These are phyloP conservation scores for Xyrichtys novacula DNA, from an alignment of 2,797 vertebrate genomes.

Conservation along the genomic window DNA sequence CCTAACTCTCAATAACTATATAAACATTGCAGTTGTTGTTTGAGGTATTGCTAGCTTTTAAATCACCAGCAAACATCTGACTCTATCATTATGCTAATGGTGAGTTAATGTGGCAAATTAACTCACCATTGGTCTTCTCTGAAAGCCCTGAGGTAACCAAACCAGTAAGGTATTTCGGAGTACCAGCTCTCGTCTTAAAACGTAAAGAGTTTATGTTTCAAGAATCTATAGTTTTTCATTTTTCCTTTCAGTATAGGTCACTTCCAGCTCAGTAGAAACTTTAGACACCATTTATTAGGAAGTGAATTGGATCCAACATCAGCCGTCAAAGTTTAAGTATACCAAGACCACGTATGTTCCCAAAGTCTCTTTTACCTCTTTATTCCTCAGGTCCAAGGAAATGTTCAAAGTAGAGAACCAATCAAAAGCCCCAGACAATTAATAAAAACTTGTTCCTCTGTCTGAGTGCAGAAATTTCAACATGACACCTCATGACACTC, in stretches of 20 bases:
- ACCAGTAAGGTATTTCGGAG: too few species aligned
- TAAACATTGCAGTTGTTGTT: too few species aligned
- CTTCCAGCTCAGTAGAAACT: background rate
- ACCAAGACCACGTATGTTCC: background rate
- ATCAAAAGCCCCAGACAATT: slow-evolving; percentile 25
- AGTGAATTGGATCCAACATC: background rate
- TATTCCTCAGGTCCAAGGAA: background rate
- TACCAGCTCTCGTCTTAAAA: too few species aligned
- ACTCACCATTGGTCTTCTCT: too few species aligned
- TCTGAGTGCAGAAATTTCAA: slow-evolving; percentile 31
- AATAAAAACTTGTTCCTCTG: slow-evolving; percentile 15
- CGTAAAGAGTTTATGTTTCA: too few species aligned
- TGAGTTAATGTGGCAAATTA: too few species aligned
- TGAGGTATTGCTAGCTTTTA: too few species aligned
- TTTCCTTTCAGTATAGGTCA: background rate
- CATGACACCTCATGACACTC: slow-evolving; percentile 21
- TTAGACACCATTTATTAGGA: slow-evolving; percentile 1
- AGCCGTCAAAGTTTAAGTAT: background rate
- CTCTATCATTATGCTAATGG: too few species aligned
- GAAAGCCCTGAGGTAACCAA: too few species aligned
- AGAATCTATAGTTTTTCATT: background rate
- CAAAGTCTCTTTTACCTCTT: background rate
- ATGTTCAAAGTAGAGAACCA: background rate
- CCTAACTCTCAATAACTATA: too few species aligned
- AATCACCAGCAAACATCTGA: too few species aligned